Evolutionary conservation across 2,888 invertebrate species (phyloP).

Genomic region (Opisthograptis luteolata): DNA sequence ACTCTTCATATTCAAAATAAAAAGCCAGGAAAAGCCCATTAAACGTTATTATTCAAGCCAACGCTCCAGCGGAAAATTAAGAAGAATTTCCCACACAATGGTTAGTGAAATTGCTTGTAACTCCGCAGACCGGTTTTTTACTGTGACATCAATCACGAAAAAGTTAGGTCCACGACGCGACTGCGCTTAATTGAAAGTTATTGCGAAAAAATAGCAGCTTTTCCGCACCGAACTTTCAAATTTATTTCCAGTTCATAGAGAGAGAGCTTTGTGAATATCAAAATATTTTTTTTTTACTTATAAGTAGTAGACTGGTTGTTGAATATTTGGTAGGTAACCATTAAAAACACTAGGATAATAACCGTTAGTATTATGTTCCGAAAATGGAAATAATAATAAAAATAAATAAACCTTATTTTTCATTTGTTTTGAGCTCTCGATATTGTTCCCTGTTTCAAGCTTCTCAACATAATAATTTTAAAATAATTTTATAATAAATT

Average conservation of each 20-base stretch:
- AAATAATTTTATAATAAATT: neutral
- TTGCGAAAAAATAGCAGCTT: slow-evolving; percentile 41
- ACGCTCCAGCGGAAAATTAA: slow-evolving; percentile 72
- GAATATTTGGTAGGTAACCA: no score
- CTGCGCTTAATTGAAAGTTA: slow-evolving; percentile 54
- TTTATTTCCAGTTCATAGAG: slow-evolving; percentile 37
- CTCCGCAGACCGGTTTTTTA: slow-evolving; percentile 48
- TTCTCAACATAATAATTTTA: no score
- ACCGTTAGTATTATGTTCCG: no score
- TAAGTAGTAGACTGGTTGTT: no score
- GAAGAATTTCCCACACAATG: slow-evolving; percentile 65
- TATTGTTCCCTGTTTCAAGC: no score
- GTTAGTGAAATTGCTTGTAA: slow-evolving; percentile 60
- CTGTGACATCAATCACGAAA: slow-evolving; percentile 53
- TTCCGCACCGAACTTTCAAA: slow-evolving; percentile 30
- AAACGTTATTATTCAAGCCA: slow-evolving; percentile 66
- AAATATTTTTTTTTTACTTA: slow-evolving; percentile 11
- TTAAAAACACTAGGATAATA: no score
- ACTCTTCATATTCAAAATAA: slow-evolving; percentile 57
- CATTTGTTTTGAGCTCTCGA: no score
- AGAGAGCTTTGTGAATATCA: slow-evolving; percentile 17
- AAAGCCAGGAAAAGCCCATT: slow-evolving; percentile 62
- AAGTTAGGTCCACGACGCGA: slow-evolving; percentile 43
- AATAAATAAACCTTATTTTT: no score
- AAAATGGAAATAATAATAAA: no score